These are phyloP conservation scores for Lagorchestes hirsutus DNA, from an alignment of 2,797 vertebrate species.

Conservation along the genomic window DNA sequence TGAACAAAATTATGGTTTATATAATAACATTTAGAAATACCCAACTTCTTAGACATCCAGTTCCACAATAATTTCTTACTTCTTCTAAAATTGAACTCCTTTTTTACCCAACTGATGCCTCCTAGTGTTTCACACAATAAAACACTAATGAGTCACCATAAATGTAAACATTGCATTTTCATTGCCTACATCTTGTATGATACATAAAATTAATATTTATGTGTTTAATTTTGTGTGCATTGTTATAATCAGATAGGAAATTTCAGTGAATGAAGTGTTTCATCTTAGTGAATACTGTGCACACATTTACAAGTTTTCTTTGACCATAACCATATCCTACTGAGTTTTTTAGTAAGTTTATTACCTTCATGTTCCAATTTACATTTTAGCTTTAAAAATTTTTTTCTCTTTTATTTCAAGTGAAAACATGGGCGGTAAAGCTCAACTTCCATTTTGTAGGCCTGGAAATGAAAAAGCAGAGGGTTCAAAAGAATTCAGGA, in stretches of 20 bases:
- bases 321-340: constrained; percentile 68
- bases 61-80: constrained; percentile 81
- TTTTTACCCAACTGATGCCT: constrained; percentile 87
- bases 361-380: constrained; percentile 54
- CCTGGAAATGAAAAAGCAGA: constrained; percentile 64
- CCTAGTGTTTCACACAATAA: constrained; percentile 87
- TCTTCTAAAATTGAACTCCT: constrained; percentile 83
- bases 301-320: constrained; percentile 69
- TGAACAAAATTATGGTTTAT: constrained; percentile 67
- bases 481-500: constrained; percentile 59
- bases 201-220: constrained; percentile 87
- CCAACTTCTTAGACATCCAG: constrained; percentile 72
- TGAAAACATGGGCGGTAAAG: constrained; percentile 15
- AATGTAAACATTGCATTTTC: constrained; percentile 84
- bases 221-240: constrained; percentile 84
- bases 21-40: constrained; percentile 73
- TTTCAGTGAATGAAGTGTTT: constrained; percentile 79
- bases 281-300: constrained; percentile 70
- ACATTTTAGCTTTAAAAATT: constrained; percentile 37
- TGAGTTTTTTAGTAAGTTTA: constrained; percentile 78
- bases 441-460: constrained; percentile 73
- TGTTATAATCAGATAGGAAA: constrained; percentile 79
- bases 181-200: constrained; percentile 80
- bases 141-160: constrained; percentile 85
- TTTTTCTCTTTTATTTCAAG: constrained; percentile 46